Evolutionary conservation across 2,888 invertebrate genomes (phyloP), one percentile per base, ranked within the genome.

Genomic region (Atrina japonica): DNA sequence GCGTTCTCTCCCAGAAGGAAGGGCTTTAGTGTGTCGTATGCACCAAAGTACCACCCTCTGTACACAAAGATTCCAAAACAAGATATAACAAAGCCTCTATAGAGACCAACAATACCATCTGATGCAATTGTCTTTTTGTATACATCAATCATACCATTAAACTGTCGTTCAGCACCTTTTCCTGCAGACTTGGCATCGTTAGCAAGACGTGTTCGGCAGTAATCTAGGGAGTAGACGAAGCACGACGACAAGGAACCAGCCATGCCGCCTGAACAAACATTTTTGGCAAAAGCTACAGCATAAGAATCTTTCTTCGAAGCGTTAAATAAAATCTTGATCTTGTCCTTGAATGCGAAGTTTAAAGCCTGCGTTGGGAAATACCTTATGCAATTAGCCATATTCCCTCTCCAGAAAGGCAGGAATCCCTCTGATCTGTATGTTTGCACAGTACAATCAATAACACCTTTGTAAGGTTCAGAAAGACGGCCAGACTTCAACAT

Each of bases 361-460:
- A 92, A 80, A 29, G 91, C 91, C 78, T 91, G 91, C 23, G 91
- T 91, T 29, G 91, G 91, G 82, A 91, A 91, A 77, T 91, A 92
- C 69, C 97, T 93, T 90, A 98, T 94, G 70, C 97, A 97, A 91
- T 98, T 98, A 80, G 97, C 97, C 74, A 96, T 89, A 92, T 98
- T 98, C 85, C 97, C 97, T 89, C 97, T 94, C 97, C 97, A 98
- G 88, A 95, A 94, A 59, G 97, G 95, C 7, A 83, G 56, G 5
- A 85, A 6, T 73, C 90, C 91, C 79, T 91, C 90, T 56, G 70
- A 82, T 66, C 66, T 80, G 73, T 88, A 87, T 21, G 90, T 90
- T 52, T 87, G 80, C 21, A 74, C 65, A 0, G 89, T 89, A 83
- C 92, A 92, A 83, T 92, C 92, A 21, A 91, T 86, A 64, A 92